Base-by-base conservation (phyloP, 2,797 vertebrate genomes). In the Chaunax sp. region DNA sequence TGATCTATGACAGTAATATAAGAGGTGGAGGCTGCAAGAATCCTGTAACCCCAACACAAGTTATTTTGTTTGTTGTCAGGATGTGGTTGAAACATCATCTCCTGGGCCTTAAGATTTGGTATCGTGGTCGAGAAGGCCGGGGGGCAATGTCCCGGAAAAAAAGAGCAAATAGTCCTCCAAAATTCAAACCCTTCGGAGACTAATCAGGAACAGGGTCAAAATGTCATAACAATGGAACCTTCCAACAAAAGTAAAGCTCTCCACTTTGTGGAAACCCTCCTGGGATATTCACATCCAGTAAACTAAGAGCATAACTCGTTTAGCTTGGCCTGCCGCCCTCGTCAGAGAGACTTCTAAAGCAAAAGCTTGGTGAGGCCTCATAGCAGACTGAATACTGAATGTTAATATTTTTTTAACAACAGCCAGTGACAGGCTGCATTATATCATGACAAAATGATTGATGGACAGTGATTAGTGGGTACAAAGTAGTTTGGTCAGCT, bases 211-310 rank as follows among this genome's bases (percentile, higher is more conserved):
- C 64, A 77, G 78, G 85, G 80, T 87, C 75, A 86, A 84, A 77
- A 89, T 84, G 86, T 89, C 85, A 89, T 80, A 91, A 89, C 91
- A 92, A 82, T 62, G 51, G 69, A 78, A 19, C 49, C 65, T 54
- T 91, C 85, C 90, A 92, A 88, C 83, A 79, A 80, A 91, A 91
- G 85, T 88, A 84, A 87, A 87, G 75, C 80, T 33, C 75, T 86
- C 72, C 72, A 76, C 82, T 86, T 84, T 80, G 75, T 51, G 63
- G 51, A 59, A 87, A 86, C 64, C 49, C 85, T 82, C 75, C 19
- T 13, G 67, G 81, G 81, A 89, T 62, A 40, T 85, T 79, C 72
- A 79, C 72, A 80, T 89, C 82, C 70, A 82, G 85, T 85, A 78
- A 87, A 89, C 75, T 77, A 75, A 81, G 79, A 83, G 76, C 41